phyloP scores from a whole-genome alignment of 2,888 invertebrate genomes.

The Oscheius myriophilus region DNA sequence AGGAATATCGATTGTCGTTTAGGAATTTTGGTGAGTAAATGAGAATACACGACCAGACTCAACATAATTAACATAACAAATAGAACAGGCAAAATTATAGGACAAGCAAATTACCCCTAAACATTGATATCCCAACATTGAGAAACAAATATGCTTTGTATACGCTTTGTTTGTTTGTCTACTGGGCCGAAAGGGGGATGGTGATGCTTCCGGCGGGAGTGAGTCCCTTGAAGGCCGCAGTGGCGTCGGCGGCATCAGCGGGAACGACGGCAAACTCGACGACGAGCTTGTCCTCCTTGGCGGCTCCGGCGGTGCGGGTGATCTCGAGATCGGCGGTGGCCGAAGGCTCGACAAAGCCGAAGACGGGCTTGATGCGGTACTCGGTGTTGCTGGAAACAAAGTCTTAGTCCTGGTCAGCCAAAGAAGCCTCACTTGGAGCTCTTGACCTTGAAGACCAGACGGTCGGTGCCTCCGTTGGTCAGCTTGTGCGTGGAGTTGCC shows the following conservation, averaged over 20 bases:
- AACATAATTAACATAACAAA: no score
- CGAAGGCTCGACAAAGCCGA: slow-evolving; percentile 42
- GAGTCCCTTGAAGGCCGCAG: slow-evolving; percentile 34
- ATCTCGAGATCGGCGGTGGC: slow-evolving; percentile 30
- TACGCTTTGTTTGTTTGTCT: background rate
- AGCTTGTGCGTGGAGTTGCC: slow-evolving; percentile 38
- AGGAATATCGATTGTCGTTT: background rate
- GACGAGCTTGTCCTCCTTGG: slow-evolving; percentile 36
- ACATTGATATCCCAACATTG: no score
- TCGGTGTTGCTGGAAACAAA: slow-evolving; percentile 12
- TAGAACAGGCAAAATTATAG: no score
- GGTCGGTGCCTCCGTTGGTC: slow-evolving; percentile 38
- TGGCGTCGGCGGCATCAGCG: slow-evolving; percentile 38
- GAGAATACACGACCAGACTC: background rate
- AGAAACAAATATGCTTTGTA: background rate
- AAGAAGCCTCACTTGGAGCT: slow-evolving; percentile 7
- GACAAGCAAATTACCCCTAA: no score
- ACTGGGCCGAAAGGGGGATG: slow-evolving; percentile 30
- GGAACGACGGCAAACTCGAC: slow-evolving; percentile 36
- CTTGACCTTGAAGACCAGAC: slow-evolving; percentile 38
- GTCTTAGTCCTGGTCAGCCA: slow-evolving; percentile 32
- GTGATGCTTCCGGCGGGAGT: slow-evolving; percentile 25
- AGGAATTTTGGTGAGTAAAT: slow-evolving; percentile 8
- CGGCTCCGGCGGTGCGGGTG: slow-evolving; percentile 31
- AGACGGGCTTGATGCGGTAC: slow-evolving; percentile 44